Percentiles rank a stretch among this genome's conserved stretches.
Evolutionary conservation across 2,113 vertebrate genomes (phyloP).

Genomic region (Pollimyrus isidori): DNA sequence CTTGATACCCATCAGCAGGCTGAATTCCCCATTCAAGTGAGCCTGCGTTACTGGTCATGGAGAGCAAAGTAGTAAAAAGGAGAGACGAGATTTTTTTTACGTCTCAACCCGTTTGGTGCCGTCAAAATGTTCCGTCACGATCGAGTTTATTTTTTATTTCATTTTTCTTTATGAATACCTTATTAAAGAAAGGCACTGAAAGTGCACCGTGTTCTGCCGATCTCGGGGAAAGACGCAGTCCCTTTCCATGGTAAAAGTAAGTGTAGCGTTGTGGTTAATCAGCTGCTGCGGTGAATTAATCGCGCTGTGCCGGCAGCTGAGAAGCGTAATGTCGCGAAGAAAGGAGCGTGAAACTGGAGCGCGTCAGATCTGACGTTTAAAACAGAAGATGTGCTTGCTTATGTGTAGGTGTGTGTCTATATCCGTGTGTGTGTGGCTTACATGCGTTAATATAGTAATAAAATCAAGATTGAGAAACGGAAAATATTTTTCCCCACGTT

Average conservation of each 20-base stretch:
- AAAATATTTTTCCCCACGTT: background rate
- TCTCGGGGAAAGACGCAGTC: background rate
- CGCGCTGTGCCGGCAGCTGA: conserved; percentile 4
- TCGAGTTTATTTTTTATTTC: conserved; percentile 4
- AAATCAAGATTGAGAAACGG: background rate
- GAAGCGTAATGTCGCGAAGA: background rate
- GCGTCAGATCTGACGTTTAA: conserved; percentile 25
- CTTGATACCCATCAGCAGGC: conserved; percentile 10
- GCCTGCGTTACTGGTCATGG: conserved; percentile 1
- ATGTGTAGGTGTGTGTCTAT: background rate
- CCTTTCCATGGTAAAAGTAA: conserved; percentile 25
- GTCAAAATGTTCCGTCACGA: conserved; percentile 24
- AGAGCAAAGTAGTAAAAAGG: conserved; percentile 2
- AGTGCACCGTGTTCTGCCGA: conserved; percentile 2
- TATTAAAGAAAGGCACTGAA: background rate
- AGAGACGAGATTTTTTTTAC: background rate
- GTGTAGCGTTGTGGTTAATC: background rate
- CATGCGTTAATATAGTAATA: background rate
- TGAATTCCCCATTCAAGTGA: conserved; percentile 1
- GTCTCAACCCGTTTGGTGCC: conserved; percentile 1
- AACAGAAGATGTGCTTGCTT: background rate
- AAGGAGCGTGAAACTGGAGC: conserved; percentile 5
- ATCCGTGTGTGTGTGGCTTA: background rate
- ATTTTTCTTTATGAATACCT: background rate
- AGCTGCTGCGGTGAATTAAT: conserved; percentile 8